Percentiles rank a stretch among this genome's conserved stretches.
These are phyloP conservation scores for Nansenia antarctica DNA, from an alignment of 2,113 vertebrate species.

Conservation along the genomic window DNA sequence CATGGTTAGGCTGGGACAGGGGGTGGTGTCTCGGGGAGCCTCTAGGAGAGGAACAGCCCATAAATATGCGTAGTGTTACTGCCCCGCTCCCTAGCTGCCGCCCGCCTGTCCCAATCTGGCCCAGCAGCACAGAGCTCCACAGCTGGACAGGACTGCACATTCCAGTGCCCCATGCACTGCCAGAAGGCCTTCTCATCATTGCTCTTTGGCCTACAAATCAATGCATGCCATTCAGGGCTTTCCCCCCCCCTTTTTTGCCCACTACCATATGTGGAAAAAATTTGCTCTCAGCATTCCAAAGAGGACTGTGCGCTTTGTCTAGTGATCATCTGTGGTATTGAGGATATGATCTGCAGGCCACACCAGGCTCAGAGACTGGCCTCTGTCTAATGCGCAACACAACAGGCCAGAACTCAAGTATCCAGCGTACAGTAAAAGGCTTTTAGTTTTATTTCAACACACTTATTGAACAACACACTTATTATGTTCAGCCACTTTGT, in stretches of 20 bases:
- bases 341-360: background rate
- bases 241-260: constrained; percentile 31
- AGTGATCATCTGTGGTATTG: constrained; percentile 48
- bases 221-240: constrained; percentile 22
- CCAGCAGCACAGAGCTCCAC: background rate
- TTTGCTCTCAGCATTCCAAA: constrained; percentile 62
- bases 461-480: no score
- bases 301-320: constrained; percentile 59
- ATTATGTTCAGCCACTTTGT: no score
- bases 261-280: constrained; percentile 57
- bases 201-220: constrained; percentile 46
- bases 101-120: constrained; percentile 5
- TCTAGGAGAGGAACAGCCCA: background rate
- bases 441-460: background rate
- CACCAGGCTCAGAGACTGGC: background rate
- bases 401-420: background rate
- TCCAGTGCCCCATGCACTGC: background rate
- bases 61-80: background rate
- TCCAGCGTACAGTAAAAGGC: background rate
- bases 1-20: no score
- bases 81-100: background rate
- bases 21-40: background rate
- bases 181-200: constrained; percentile 13
- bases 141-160: constrained; percentile 15
- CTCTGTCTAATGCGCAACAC: background rate